These are phyloP conservation scores for Danio jaintianensis DNA, from an alignment of 2,797 vertebrate genomes.

Conservation along the genomic window DNA sequence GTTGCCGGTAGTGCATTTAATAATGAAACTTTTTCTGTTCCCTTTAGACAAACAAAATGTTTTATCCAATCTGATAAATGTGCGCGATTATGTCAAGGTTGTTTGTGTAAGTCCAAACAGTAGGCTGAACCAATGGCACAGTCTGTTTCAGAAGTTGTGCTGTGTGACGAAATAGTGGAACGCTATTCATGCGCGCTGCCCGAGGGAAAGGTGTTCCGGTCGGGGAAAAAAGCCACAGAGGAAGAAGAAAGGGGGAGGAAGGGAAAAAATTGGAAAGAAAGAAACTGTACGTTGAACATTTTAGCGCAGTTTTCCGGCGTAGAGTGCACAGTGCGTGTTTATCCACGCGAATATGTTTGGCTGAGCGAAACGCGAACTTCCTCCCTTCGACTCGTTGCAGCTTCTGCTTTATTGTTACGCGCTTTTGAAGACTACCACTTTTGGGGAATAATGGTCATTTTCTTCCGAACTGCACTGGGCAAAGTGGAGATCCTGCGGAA, in stretches of 20 bases:
- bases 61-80: neutral
- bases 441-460: constrained; percentile 52
- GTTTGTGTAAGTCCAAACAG: constrained; percentile 26
- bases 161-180: constrained; percentile 73
- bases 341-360: constrained; percentile 21
- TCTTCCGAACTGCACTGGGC: constrained; percentile 47
- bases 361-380: neutral
- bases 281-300: constrained; percentile 65
- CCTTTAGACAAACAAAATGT: neutral
- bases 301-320: constrained; percentile 52
- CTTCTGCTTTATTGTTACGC: constrained; percentile 21
- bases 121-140: constrained; percentile 42
- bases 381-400: constrained; percentile 23
- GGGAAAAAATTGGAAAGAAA: constrained; percentile 81
- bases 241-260: constrained; percentile 74
- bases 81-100: constrained; percentile 8
- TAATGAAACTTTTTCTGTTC: neutral
- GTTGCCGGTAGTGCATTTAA: neutral
- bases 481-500: constrained; percentile 37
- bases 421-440: constrained; percentile 34
- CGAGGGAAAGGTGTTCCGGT: constrained; percentile 82
- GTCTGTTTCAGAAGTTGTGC: constrained; percentile 59
- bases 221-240: constrained; percentile 68
- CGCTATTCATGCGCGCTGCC: constrained; percentile 69
- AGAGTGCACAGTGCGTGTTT: constrained; percentile 1